Evolutionary conservation across 2,888 invertebrate species (phyloP).

Genomic region (Polyploca ridens): DNA sequence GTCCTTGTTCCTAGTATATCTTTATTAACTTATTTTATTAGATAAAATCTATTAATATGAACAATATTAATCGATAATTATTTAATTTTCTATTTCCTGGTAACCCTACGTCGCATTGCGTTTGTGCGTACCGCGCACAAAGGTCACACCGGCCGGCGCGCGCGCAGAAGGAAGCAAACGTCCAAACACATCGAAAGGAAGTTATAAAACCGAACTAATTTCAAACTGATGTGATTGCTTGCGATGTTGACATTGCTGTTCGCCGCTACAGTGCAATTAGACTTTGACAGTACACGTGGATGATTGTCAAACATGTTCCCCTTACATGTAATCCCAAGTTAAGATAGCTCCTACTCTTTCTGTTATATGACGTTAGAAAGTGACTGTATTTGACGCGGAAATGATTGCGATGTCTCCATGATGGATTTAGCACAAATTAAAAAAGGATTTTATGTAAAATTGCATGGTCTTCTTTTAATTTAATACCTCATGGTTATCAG

Average conservation of each 20-base stretch:
- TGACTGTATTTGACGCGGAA: too few relatives aligned
- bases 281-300: not conserved
- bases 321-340: not conserved
- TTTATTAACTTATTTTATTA: too few relatives aligned
- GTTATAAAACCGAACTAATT: constrained; percentile 41
- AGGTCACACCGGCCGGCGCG: constrained; percentile 23
- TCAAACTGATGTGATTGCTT: constrained; percentile 22
- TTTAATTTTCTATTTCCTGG: not conserved
- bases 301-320: not conserved
- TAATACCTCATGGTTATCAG: too few relatives aligned
- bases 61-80: not conserved
- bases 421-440: too few relatives aligned
- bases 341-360: too few relatives aligned
- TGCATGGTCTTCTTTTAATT: too few relatives aligned
- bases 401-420: too few relatives aligned
- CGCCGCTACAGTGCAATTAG: not conserved
- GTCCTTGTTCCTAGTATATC: too few relatives aligned
- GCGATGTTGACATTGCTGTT: constrained; percentile 6
- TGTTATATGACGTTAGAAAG: too few relatives aligned
- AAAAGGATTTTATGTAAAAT: too few relatives aligned
- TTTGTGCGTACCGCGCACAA: constrained; percentile 15
- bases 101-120: not conserved
- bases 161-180: constrained; percentile 36
- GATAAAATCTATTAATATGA: too few relatives aligned
- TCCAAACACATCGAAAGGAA: constrained; percentile 48